Base-by-base conservation (phyloP, 2,797 vertebrate genomes). In the Phalloptychus januarius region DNA sequence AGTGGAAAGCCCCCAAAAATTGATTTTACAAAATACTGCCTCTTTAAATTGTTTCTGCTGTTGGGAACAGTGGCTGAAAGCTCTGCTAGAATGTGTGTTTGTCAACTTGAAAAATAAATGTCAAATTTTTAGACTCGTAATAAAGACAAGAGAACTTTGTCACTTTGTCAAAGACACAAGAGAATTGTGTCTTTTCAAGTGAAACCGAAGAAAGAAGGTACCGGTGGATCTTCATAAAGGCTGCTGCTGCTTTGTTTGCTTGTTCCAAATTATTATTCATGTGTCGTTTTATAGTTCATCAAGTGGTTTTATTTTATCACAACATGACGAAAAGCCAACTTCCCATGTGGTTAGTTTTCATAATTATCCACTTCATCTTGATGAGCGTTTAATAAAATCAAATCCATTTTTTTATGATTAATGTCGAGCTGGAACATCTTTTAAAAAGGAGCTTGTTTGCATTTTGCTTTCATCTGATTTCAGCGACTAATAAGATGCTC, bases 381-480 rank as follows among this genome's bases (percentile, higher is more conserved):
- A 65, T 81, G 81, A 86, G 20, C 40, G 56, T 83, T 88, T 82
- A 87, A 85, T 65, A 45, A 87, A 50, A 86, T 89, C 63, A 85
- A 63, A 85, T 82, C 31, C 4, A 48, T 74, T 85, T 85, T 72
- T 81, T 40, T 16, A 78, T 81, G 88, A 83, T 91, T 87, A 83
- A 81, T 72, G 75, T 70, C 80, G 83, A 88, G 76, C 65, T 58
- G 72, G 63, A 65, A 50, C 76, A 65, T 86, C 72, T 46, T 31
- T 67, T 73, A 69, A 87, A 86, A 58, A 77, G 28, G 69, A 81
- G 80, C 10, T 15, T 79, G 81, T 85, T 86, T 93, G 40, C 38
- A 79, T 85, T 90, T 86, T 75, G 79, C 87, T 86, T 88, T 89
- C 85, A 82, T 92, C 38, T 82, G 77, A 79, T 86, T 85, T 65